Base-by-base conservation (phyloP, 2,113 vertebrate genomes). In the Hippocampus abdominalis region DNA sequence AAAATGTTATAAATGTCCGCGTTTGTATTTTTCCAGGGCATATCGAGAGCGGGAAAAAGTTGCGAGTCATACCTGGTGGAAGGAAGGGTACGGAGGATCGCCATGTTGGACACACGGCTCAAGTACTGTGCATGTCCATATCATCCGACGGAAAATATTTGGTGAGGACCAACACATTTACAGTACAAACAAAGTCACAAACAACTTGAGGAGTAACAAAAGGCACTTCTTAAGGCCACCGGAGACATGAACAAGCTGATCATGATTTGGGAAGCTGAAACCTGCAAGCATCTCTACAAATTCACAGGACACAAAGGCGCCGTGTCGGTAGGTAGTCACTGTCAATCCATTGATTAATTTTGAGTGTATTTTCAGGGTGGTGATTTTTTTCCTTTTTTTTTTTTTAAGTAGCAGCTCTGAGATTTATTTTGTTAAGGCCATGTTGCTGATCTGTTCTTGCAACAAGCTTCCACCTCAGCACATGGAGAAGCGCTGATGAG, bases 91-190 rank as follows among this genome's bases (percentile, higher is more conserved):
- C 87, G 0, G 93, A 95, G 60, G 91, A 92, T 12, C 87, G 61
- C 63, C 91, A 95, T 8, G 70, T 93, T 0, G 94, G 96, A 25
- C 97, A 98, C 9, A 93, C 93, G 0, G 90, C 91, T 27, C 95
- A 96, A 0, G 2, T 99, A 21, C 90, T 98, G 57, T 97, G 94
- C 79, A 96, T 99, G 94, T 90, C 95, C n/a, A 90, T 98, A 79
- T 98, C 97, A 0, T 98, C 96, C 0, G 97, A 99, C 11, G 93
- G 94, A 76, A 98, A 95, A 85, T 99, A 96, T 88, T 88, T 98
- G 87, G 97, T 98, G 90, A 46, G 68, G 16, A 44, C 18, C 20
- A 1, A 20, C 10, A 49, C 62, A 9, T 64, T 8, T 32, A 8
- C 9, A 10, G 7, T 32, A 16, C 18, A 27, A 66, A 44, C 44